phyloP scores from a whole-genome alignment of 2,797 vertebrate species.

The Melanotaenia nigrans region DNA sequence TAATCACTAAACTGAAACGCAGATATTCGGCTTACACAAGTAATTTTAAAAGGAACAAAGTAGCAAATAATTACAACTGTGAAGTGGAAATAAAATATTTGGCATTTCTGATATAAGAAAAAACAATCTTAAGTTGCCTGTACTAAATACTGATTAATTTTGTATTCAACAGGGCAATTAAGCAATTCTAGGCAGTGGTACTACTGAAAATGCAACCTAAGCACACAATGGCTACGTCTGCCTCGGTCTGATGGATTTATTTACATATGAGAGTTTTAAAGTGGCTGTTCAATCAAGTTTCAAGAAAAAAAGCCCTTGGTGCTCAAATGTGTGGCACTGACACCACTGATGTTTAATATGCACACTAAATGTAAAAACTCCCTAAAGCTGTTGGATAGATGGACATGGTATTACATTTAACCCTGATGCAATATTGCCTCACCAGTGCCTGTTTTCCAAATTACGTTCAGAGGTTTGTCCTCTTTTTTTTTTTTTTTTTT shows the following conservation, averaged over 20 bases:
- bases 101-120: neutral
- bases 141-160: neutral
- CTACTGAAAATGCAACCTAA: neutral
- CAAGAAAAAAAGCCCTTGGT: conserved; percentile 14
- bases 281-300: neutral
- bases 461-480: conserved; percentile 2
- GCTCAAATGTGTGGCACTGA: conserved; percentile 13
- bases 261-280: neutral
- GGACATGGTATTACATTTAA: neutral
- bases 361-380: neutral
- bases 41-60: conserved; percentile 1
- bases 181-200: neutral
- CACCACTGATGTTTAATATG: conserved; percentile 9
- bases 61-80: neutral
- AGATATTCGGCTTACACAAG: neutral
- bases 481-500: neutral
- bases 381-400: conserved; percentile 18
- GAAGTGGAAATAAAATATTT: neutral
- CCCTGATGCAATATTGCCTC: neutral
- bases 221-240: neutral
- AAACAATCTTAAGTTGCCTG: neutral
- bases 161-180: neutral
- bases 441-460: conserved; percentile 10
- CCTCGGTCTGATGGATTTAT: neutral
- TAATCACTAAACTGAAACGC: neutral